phyloP scores from a whole-genome alignment of 1,140 invertebrate species.

The Drosophila rhopaloa region DNA sequence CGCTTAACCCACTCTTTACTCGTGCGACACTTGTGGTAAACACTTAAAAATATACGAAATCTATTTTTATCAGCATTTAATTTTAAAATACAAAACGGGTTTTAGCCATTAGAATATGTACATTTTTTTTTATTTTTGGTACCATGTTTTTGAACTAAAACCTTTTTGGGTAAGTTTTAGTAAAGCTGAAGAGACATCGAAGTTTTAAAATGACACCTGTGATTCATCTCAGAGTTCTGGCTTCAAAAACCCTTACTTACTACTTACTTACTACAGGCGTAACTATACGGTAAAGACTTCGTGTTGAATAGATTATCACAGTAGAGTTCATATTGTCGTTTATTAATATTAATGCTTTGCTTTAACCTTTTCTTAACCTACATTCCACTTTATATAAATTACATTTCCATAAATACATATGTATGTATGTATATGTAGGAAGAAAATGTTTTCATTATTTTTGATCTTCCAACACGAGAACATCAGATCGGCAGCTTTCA shows the following conservation, averaged over 20 bases:
- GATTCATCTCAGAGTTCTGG: not conserved
- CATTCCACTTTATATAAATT: no score
- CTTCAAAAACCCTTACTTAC: not conserved
- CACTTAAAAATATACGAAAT: not conserved
- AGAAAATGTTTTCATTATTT: no score
- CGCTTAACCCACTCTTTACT: conserved; percentile 4
- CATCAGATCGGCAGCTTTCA: no score
- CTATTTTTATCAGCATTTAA: not conserved
- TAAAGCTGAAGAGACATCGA: not conserved
- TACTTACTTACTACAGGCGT: not conserved
- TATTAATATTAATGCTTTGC: no score
- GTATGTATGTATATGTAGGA: no score
- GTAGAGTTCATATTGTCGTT: no score
- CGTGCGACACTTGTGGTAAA: not conserved
- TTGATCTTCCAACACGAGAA: no score
- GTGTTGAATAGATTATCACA: not conserved
- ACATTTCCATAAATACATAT: not conserved
- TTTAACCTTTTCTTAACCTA: no score
- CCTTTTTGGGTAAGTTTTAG: not conserved
- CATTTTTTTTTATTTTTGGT: no score
- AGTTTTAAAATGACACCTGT: not conserved
- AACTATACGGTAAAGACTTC: not conserved
- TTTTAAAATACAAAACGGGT: not conserved
- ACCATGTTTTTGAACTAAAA: no score
- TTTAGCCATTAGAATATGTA: no score